These are phyloP conservation scores for Enteromius anoplus DNA, from an alignment of 2,797 vertebrate genomes.

Conservation along the genomic window DNA sequence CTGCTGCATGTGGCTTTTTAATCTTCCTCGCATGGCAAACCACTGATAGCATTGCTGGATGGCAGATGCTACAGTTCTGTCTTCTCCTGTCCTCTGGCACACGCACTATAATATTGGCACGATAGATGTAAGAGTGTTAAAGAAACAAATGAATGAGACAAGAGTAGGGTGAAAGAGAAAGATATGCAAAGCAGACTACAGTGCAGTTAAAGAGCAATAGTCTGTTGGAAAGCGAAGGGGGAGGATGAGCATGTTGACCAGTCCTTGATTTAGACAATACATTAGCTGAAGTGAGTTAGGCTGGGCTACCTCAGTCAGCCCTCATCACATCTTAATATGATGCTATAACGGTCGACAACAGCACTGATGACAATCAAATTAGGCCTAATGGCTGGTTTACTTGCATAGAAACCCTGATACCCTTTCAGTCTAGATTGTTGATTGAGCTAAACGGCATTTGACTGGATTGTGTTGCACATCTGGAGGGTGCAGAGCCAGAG, in stretches of 20 bases:
- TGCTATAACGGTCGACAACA: conserved; percentile 16
- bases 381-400: conserved; percentile 18
- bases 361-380: conserved; percentile 10
- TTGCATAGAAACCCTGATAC: conserved; percentile 16
- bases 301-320: neutral
- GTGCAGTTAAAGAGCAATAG: neutral
- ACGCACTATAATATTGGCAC: conserved; percentile 8
- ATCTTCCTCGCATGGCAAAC: conserved; percentile 14
- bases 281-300: neutral
- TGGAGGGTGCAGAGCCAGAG: conserved; percentile 8
- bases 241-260: neutral
- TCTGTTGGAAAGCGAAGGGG: neutral
- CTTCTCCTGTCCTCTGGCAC: conserved; percentile 10
- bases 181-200: neutral
- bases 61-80: conserved; percentile 23
- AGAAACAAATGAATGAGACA: conserved; percentile 8
- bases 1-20: conserved; percentile 9
- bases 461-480: conserved; percentile 35
- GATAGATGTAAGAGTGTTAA: conserved; percentile 21
- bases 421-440: conserved; percentile 28
- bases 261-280: neutral
- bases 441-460: conserved; percentile 36
- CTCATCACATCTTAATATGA: conserved; percentile 14
- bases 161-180: neutral
- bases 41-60: conserved; percentile 32